These are phyloP conservation scores for Coecobrya sp. DNA, from an alignment of 2,888 invertebrate species.

Conservation along the genomic window DNA sequence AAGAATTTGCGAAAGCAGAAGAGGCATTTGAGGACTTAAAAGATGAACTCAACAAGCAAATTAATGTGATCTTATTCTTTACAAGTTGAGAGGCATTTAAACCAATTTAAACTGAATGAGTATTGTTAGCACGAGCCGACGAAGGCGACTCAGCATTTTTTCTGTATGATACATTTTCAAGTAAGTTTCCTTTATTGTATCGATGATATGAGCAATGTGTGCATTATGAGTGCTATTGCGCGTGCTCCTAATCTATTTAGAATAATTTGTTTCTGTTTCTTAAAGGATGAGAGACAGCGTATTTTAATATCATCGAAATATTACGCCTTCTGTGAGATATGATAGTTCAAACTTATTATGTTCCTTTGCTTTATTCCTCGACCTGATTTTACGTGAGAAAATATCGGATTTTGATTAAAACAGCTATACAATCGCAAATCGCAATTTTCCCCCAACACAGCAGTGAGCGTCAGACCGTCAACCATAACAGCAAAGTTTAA, in stretches of 20 bases:
- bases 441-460: too few relatives aligned
- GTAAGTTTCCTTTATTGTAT: background rate
- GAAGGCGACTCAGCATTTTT: slow-evolving; percentile 7
- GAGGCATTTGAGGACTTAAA: background rate
- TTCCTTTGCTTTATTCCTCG: too few relatives aligned
- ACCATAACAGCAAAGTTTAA: too few relatives aligned
- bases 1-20: background rate
- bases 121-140: slow-evolving; percentile 21
- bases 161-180: background rate
- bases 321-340: too few relatives aligned
- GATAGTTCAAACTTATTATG: too few relatives aligned
- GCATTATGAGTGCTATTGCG: background rate
- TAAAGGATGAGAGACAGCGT: too few relatives aligned
- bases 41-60: background rate
- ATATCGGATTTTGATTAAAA: too few relatives aligned
- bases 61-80: background rate
- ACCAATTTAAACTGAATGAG: background rate
- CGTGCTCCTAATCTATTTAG: background rate
- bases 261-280: background rate
- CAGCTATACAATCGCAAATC: too few relatives aligned
- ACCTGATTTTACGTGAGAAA: too few relatives aligned
- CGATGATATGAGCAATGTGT: background rate
- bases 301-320: too few relatives aligned
- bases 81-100: background rate
- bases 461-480: too few relatives aligned